phyloP scores from a whole-genome alignment of 2,113 vertebrate species.

The Poicephalus meyeri region DNA sequence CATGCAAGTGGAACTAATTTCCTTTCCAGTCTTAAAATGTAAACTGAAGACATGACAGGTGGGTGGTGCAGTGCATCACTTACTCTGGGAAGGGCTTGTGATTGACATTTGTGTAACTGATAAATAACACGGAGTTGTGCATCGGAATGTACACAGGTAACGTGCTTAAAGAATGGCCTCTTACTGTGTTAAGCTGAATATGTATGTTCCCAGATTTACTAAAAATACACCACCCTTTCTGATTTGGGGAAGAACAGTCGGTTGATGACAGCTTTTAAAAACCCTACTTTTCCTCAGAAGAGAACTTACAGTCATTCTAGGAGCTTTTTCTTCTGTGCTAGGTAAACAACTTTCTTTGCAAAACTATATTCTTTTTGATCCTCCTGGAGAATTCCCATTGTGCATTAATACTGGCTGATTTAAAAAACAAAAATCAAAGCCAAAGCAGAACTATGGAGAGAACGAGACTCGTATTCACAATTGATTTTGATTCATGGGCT shows the following conservation, averaged over 20 bases:
- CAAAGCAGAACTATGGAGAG: not conserved
- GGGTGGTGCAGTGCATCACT: not conserved
- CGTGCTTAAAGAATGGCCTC: not conserved
- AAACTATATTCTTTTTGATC: not conserved
- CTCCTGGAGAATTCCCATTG: not conserved
- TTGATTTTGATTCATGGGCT: slow-evolving; percentile 25
- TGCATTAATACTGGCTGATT: not conserved
- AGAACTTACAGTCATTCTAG: not conserved
- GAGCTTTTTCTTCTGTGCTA: not conserved
- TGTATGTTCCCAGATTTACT: not conserved
- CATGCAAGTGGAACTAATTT: not conserved
- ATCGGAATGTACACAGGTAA: not conserved
- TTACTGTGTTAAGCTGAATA: not conserved
- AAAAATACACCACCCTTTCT: not conserved
- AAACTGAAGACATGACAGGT: not conserved
- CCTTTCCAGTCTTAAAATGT: not conserved
- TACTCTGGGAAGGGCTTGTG: not conserved
- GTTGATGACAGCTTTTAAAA: not conserved
- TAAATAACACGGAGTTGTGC: not conserved
- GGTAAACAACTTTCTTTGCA: not conserved
- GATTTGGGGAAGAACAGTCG: not conserved
- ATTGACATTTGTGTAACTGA: not conserved
- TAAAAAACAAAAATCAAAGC: not conserved
- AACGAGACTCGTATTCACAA: not conserved
- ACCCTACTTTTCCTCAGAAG: not conserved